Base-by-base conservation (phyloP, 2,888 invertebrate species). In the Toxonevra muliebris region DNA sequence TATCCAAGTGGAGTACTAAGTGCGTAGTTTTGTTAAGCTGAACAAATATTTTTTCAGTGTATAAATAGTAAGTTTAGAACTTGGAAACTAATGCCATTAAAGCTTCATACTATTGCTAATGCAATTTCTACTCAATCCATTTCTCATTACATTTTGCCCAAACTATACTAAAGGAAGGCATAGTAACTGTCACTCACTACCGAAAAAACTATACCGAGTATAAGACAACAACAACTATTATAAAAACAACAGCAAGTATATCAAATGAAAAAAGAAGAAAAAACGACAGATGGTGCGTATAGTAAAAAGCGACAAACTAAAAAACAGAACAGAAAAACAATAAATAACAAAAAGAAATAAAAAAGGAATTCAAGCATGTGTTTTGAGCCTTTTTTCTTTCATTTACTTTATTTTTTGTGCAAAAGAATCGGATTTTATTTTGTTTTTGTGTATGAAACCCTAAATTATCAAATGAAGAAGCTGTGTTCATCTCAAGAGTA, bases 271-370 rank as follows among this genome's bases (percentile, higher is more conserved):
- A 61, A 42, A 67, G 61, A n/a, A 13, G 62, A 61, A 40, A 62
- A 15, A 54, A 57, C 62, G 72, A 70, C 73, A 74, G 74, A 74
- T 74, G 75, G 68, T 73, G 72, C 64, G 64, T 61, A 63, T 53
- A 68, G 66, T 54, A 67, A 52, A 68, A 70, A 68, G 60, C 68
- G 63, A 73, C 65, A 69, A 66, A 71, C 45, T 60, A 54, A 40
- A 42, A 58, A 15, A 48, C 64, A 52, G 55, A 48, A 62, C 66
- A 60, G 43, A 10, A 68, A 69, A 15, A 71, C 65, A 43, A 70
- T 65, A 50, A 68, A 52, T n/a, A 48, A 61, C 63, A 61, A 60
- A 43, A 66, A 69, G 67, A 61, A 58, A 62, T 62, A 54, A 66
- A 69, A 66, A 43, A 54, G 40, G 61, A 67, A 69, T 50, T 68